These are phyloP conservation scores for Drosophila pallidifrons DNA, from an alignment of 1,140 invertebrate species.

Conservation along the genomic window DNA sequence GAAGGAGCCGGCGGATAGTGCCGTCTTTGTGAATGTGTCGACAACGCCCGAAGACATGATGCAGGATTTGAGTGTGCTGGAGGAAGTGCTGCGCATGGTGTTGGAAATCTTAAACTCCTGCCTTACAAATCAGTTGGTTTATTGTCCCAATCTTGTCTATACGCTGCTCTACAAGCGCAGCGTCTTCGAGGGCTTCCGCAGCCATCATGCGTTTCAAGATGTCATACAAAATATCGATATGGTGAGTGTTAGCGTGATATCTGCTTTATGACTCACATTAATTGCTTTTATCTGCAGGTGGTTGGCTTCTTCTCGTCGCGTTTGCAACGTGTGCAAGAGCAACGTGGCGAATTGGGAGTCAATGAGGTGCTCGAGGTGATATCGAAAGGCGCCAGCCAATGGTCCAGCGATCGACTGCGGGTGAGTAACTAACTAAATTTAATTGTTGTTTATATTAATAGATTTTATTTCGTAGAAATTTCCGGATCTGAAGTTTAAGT, in stretches of 20 bases:
- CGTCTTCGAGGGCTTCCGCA: slow-evolving; percentile 94
- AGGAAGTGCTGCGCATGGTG: slow-evolving; percentile 98
- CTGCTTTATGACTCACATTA: too few species aligned
- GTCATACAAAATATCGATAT: slow-evolving; percentile 98
- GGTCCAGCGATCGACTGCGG: slow-evolving; percentile 95
- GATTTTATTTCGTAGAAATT: slow-evolving; percentile 91
- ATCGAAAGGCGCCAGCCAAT: slow-evolving; percentile 93
- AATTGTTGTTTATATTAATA: not conserved
- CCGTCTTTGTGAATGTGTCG: slow-evolving; percentile 77
- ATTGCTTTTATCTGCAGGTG: slow-evolving; percentile 87
- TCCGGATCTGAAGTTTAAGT: slow-evolving; percentile 99
- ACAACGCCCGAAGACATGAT: slow-evolving; percentile 86
- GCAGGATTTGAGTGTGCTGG: slow-evolving; percentile 96
- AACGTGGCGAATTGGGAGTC: slow-evolving; percentile 90
- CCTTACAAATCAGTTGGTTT: slow-evolving; percentile 93
- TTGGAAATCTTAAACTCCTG: slow-evolving; percentile 98
- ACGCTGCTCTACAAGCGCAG: slow-evolving; percentile 97
- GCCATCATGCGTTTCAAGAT: slow-evolving; percentile 96
- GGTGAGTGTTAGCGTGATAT: slow-evolving; percentile 86
- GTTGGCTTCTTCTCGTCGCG: slow-evolving; percentile 94
- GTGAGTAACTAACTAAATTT: slow-evolving; percentile 85
- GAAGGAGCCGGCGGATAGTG: slow-evolving; percentile 77
- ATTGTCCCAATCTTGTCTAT: slow-evolving; percentile 98
- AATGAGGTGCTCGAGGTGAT: slow-evolving; percentile 94
- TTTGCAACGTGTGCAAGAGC: slow-evolving; percentile 89